These are phyloP conservation scores for Etheostoma spectabile DNA, from an alignment of 2,113 vertebrate species.

Conservation along the genomic window DNA sequence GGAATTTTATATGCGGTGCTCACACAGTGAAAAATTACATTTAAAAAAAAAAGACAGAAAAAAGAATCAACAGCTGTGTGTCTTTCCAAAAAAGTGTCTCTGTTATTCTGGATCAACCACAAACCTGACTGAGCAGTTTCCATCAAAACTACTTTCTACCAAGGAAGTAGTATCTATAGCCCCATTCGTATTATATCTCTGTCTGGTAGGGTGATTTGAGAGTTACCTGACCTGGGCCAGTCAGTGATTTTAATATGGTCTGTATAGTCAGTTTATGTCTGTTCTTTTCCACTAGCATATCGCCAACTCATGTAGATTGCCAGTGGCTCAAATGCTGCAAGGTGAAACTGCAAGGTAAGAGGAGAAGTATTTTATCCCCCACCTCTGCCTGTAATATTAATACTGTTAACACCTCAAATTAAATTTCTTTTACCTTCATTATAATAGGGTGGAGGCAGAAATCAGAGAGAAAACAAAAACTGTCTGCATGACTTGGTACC, in stretches of 20 bases:
- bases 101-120: slow-evolving; percentile 13
- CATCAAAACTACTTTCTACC: neutral
- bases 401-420: neutral
- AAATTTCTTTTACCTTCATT: neutral
- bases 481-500: neutral
- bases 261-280: neutral
- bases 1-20: slow-evolving; percentile 14
- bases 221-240: neutral
- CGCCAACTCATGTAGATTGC: slow-evolving; percentile 15
- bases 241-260: neutral
- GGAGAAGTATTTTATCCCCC: slow-evolving; percentile 19
- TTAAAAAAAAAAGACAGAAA: slow-evolving; percentile 15
- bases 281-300: slow-evolving; percentile 18
- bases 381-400: slow-evolving; percentile 4
- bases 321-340: neutral
- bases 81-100: neutral
- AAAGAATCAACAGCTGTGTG: slow-evolving; percentile 9
- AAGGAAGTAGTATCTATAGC: slow-evolving; percentile 6
- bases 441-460: neutral
- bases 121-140: neutral
- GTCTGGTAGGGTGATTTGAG: neutral
- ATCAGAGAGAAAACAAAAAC: neutral
- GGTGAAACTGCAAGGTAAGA: neutral
- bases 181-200: neutral
- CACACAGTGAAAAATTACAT: slow-evolving; percentile 42